Base-by-base conservation (phyloP, 1,140 invertebrate genomes). In the Neodiprion lecontei region DNA sequence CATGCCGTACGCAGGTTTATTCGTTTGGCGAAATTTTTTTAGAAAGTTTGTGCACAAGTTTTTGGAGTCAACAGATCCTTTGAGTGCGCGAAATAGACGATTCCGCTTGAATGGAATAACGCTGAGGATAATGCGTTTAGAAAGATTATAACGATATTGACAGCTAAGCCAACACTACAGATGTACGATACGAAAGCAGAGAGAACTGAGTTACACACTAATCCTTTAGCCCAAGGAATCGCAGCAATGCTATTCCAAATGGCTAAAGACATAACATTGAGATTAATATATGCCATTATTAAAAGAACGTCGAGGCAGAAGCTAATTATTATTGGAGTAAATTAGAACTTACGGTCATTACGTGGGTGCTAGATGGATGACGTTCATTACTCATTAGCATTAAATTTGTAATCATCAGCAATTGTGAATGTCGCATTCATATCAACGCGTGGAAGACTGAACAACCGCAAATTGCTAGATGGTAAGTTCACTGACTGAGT, bases 1-100 rank as follows among this genome's bases (percentile, higher is more conserved):
- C 80, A 85, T 66, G 79, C 81, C 4, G 70, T 87, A 7, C 76
- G 82, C 48, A 79, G 85, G 69, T 86, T 86, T 74, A n/a, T 87
- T 7, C 83, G 86, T 0, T 73, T 83, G 12, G 75, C 72, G 12
- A 21, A 76, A 77, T 48, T 82, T 78, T 73, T 82, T 82, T 72
- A 53, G 82, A 47, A 77, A 79, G 48, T 82, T 82, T 71, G 72
- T 82, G 9, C 67, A 53, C n/a, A 61, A 74, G n/a, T 81, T 81
- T 76, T 75, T 81, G 1, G 53, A 70, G 0, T 78, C 80, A 17
- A 74, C 76, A n/a, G 68, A 74, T 48, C 78, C 78, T 9, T 50
- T 83, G 12, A 75, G 7, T 75, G 82, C 79, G 75, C 73, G 14
- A 72, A 69, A 76, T 74, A 75, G 48, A 28, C 69, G 21, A 69